Percentiles rank a stretch among this genome's conserved stretches.
These are phyloP conservation scores for Gryllus bimaculatus DNA, from an alignment of 1,140 invertebrate genomes.

Conservation along the genomic window DNA sequence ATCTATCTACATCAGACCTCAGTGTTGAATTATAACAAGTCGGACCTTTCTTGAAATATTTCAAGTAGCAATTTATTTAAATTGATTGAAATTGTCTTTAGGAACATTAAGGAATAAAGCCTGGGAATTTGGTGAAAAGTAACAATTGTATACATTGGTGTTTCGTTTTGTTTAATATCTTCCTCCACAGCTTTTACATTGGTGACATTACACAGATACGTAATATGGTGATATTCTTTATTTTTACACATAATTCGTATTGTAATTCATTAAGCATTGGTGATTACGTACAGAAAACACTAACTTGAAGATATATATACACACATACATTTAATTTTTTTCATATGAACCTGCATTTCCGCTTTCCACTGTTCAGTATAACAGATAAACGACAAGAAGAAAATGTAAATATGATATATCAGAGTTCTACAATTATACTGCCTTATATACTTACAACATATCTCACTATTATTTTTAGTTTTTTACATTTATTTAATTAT, in stretches of 20 bases:
- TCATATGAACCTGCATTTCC: constrained; percentile 21
- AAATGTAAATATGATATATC: constrained; percentile 17
- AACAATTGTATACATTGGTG: not conserved
- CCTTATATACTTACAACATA: constrained; percentile 13
- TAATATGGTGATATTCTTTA: constrained; percentile 12
- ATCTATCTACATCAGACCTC: too few relatives aligned
- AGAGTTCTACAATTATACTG: constrained; percentile 16
- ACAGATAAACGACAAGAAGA: constrained; percentile 20
- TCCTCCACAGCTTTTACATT: constrained; percentile 15
- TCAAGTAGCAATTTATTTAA: not conserved
- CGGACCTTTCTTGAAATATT: not conserved
- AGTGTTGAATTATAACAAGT: not conserved
- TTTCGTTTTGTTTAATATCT: constrained; percentile 12
- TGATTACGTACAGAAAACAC: constrained; percentile 15
- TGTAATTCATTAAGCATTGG: constrained; percentile 13
- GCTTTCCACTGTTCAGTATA: constrained; percentile 20
- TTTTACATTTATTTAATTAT: constrained; percentile 7
- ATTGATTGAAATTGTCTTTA: not conserved
- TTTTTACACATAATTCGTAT: constrained; percentile 14
- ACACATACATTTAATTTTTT: constrained; percentile 17
- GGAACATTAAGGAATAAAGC: too few relatives aligned
- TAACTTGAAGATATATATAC: constrained; percentile 18
- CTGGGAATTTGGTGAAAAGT: not conserved
- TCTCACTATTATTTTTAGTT: constrained; percentile 13
- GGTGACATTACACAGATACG: constrained; percentile 6